Evolutionary conservation across 2,888 invertebrate species (phyloP).

Genomic region (Nemotelus nigrinus): DNA sequence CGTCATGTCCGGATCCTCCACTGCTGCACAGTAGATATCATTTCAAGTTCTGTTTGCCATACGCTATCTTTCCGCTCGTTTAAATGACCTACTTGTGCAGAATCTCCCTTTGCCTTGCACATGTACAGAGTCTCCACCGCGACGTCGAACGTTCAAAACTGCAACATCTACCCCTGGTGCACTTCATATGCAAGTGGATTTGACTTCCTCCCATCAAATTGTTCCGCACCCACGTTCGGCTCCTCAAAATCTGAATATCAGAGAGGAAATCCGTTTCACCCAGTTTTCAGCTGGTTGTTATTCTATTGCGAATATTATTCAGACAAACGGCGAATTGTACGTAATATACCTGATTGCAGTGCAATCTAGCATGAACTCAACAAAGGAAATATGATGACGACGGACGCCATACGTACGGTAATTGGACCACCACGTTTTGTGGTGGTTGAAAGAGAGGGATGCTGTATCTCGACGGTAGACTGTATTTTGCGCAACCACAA

Average conservation of each 20-base stretch:
- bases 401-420: neutral
- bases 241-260: slow-evolving; percentile 24
- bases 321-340: neutral
- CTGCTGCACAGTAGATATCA: slow-evolving; percentile 3
- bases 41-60: slow-evolving; percentile 6
- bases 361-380: slow-evolving; percentile 31
- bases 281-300: slow-evolving; percentile 20
- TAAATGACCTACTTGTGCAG: slow-evolving; percentile 38
- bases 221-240: neutral
- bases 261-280: slow-evolving; percentile 39
- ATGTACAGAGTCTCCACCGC: neutral
- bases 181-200: neutral
- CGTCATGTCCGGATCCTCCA: neutral
- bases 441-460: too few relatives aligned
- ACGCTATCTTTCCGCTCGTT: slow-evolving; percentile 18
- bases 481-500: slow-evolving; percentile 8
- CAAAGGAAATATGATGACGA: neutral
- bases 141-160: neutral
- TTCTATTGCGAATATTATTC: slow-evolving; percentile 19
- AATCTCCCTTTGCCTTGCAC: neutral
- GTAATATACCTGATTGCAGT: slow-evolving; percentile 24
- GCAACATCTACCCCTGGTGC: neutral
- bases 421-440: slow-evolving; percentile 1
- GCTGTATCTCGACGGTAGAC: neutral
- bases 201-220: slow-evolving; percentile 25